These are phyloP conservation scores for Lochmaea capreae DNA, from an alignment of 2,888 invertebrate genomes.

Conservation along the genomic window DNA sequence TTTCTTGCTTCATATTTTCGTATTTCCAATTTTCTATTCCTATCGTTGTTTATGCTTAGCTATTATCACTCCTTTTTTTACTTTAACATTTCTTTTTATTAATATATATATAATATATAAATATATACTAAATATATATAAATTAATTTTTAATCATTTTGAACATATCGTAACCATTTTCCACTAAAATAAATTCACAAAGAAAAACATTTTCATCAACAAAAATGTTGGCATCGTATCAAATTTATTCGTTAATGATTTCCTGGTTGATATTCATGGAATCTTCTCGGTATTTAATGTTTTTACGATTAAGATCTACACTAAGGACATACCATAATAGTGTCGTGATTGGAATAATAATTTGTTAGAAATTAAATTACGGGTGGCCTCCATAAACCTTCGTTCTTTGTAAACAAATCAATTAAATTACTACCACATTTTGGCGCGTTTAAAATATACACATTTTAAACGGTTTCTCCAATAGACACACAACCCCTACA, in stretches of 20 bases:
- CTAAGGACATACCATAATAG: neutral
- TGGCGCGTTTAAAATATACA: neutral
- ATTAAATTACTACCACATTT: neutral
- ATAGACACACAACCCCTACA: too few relatives aligned
- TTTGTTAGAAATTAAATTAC: neutral
- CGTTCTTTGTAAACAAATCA: neutral
- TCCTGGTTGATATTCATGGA: neutral
- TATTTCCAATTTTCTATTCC: too few relatives aligned
- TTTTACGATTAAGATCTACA: neutral
- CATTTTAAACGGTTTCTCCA: too few relatives aligned
- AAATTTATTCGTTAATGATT: neutral
- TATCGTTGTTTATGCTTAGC: too few relatives aligned
- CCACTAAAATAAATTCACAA: neutral
- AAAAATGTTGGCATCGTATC: slow-evolving; percentile 1
- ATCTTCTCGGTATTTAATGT: neutral
- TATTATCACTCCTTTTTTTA: too few relatives aligned
- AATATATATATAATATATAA: too few relatives aligned
- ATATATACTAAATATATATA: too few relatives aligned
- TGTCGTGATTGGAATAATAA: neutral
- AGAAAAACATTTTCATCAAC: neutral
- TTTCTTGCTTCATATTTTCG: too few relatives aligned
- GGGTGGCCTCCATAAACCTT: neutral
- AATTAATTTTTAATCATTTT: too few relatives aligned
- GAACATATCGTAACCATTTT: neutral
- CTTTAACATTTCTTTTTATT: too few relatives aligned